Evolutionary conservation across 2,113 vertebrate species (phyloP), one percentile per base, ranked within the genome.

Genomic region (Heterocephalus glaber): DNA sequence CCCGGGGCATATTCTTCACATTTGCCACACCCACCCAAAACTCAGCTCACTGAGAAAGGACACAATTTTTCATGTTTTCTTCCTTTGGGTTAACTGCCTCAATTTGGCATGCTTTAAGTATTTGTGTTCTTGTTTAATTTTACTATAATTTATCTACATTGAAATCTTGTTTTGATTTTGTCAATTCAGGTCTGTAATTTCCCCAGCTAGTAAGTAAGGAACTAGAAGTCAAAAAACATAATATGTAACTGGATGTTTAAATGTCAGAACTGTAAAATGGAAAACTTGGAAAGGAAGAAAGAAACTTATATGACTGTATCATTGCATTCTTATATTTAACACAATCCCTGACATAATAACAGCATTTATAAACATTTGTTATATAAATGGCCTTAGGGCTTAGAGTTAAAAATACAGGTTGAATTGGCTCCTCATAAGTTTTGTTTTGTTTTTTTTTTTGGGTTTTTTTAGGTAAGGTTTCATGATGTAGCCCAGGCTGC

Each of bases 331-430:
- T 76, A 61, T n/a, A 90, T n/a, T 33, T 60, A 92, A 65, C 35
- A 76, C 58, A 84, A 80, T 80, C 49, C 20, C n/a, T 84, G 22
- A 90, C 11, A 47, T 66, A 66, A n/a, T 54, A 86, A 74, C 24
- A n/a, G n/a, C 35, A 81, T 68, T 97, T 13, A 86, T 33, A 61
- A 90, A 92, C 10, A 63, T 52, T 77, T 82, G 9, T 82, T 94
- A 38, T 82, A 38, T 30, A 44, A 8, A 41, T 44, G 52, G 8
- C 20, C 41, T 89, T 66, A 79, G 81, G n/a, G 56, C 2, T 65
- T 49, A 89, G 22, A 26, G 12, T 35, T 47, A 85, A 7, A 84
- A 61, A 94, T 38, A 54, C 1, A 66, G 28, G 14, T 70, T 44
- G 16, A 13, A 28, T 60, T 22, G 61, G 68, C 79, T 95, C 16